phyloP scores from a whole-genome alignment of 2,797 vertebrate species.

The Diceros bicornis region DNA sequence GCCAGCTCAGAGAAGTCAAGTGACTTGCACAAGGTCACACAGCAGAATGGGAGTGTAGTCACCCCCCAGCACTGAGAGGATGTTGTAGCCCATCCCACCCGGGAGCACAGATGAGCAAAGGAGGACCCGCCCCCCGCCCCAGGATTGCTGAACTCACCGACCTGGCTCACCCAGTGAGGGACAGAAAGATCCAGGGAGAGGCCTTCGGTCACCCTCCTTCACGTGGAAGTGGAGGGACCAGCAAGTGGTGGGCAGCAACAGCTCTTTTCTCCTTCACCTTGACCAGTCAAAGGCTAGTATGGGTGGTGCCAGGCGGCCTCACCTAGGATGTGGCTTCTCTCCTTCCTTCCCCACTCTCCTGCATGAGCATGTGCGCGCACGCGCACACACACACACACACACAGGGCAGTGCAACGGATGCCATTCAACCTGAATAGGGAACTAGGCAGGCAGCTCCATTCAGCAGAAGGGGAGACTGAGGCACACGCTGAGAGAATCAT shows the following conservation, averaged over 20 bases:
- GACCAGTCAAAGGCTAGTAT: background rate
- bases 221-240: background rate
- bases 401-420: background rate
- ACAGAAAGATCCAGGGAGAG: background rate
- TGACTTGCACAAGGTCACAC: background rate
- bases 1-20: background rate
- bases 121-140: background rate
- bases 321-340: background rate
- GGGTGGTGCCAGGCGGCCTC: background rate
- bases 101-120: background rate
- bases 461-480: background rate
- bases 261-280: background rate
- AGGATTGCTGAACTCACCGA: background rate
- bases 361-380: fast-evolving
- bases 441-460: background rate
- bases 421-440: background rate
- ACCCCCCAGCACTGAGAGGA: background rate
- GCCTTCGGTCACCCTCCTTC: background rate
- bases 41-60: background rate
- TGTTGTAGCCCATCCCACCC: background rate
- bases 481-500: background rate
- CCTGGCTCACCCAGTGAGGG: background rate
- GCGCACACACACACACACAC: too few relatives aligned
- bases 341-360: background rate
- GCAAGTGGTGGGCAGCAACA: background rate